phyloP scores from a whole-genome alignment of 1,140 invertebrate genomes.

The Euwallacea fornicatus region DNA sequence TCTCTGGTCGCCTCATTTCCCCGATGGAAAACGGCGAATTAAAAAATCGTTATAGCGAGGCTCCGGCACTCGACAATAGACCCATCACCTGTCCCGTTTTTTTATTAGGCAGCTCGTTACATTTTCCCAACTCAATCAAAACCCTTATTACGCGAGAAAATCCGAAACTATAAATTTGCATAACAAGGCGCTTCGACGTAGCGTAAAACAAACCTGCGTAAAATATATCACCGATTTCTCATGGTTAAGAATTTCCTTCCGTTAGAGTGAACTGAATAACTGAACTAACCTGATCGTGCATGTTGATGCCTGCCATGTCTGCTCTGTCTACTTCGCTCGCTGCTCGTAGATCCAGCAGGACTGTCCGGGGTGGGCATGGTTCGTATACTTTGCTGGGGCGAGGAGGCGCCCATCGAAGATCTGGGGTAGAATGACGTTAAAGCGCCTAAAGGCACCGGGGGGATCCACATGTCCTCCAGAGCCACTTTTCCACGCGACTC shows the following conservation, averaged over 20 bases:
- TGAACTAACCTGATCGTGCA: constrained; percentile 34
- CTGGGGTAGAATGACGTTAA: constrained; percentile 57
- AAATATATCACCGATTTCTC: not conserved
- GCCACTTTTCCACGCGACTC: constrained; percentile 87
- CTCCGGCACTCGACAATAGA: not conserved
- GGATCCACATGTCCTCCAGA: constrained; percentile 86
- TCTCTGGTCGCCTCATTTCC: not conserved
- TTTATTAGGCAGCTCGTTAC: not conserved
- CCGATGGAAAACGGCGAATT: not conserved
- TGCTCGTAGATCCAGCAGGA: constrained; percentile 50
- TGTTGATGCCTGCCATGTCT: constrained; percentile 37
- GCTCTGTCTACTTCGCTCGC: constrained; percentile 47
- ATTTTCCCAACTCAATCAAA: not conserved
- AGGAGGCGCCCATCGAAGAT: constrained; percentile 53
- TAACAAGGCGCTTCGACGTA: too few species aligned
- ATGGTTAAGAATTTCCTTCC: not conserved
- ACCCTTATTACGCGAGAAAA: too few species aligned
- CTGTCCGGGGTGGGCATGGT: constrained; percentile 44
- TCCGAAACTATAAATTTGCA: too few species aligned
- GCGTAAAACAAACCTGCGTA: not conserved
- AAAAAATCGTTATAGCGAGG: constrained; percentile 1
- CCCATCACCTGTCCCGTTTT: not conserved
- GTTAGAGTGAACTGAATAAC: not conserved
- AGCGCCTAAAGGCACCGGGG: constrained; percentile 57
- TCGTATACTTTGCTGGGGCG: constrained; percentile 38